These are phyloP conservation scores for Cylas formicarius DNA, from an alignment of 1,140 invertebrate species.

Conservation along the genomic window DNA sequence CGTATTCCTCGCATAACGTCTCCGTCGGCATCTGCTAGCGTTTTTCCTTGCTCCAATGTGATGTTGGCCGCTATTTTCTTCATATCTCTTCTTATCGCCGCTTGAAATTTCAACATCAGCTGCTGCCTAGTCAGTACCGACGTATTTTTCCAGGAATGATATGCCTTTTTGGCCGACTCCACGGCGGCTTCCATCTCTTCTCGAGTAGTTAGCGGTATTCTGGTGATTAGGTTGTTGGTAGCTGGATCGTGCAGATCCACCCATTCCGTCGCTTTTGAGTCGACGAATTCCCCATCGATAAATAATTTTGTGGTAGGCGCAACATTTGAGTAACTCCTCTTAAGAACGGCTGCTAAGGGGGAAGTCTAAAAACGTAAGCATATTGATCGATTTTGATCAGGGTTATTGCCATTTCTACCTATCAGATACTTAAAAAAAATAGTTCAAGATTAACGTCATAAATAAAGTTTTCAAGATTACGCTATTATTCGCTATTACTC, in stretches of 20 bases:
- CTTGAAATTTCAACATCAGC: constrained; percentile 83
- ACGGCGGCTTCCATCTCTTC: constrained; percentile 90
- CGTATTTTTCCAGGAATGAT: constrained; percentile 77
- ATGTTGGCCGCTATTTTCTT: constrained; percentile 87
- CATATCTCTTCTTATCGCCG: constrained; percentile 59
- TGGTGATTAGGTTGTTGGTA: constrained; percentile 74
- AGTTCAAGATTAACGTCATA: too few relatives aligned
- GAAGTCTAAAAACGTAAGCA: constrained; percentile 10
- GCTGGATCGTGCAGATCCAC: constrained; percentile 93
- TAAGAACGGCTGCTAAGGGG: constrained; percentile 13
- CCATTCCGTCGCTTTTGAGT: constrained; percentile 88
- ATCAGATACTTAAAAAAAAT: too few relatives aligned
- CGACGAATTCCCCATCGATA: constrained; percentile 91
- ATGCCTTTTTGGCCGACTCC: constrained; percentile 77
- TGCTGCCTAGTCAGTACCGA: constrained; percentile 92
- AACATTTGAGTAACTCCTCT: constrained; percentile 35
- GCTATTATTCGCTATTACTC: too few relatives aligned
- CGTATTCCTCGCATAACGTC: constrained; percentile 95
- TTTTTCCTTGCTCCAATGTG: constrained; percentile 97
- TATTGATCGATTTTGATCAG: too few relatives aligned
- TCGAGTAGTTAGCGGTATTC: constrained; percentile 86
- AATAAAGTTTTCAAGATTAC: too few relatives aligned
- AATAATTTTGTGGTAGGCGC: constrained; percentile 81
- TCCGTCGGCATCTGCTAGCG: constrained; percentile 92
- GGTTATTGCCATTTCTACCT: too few relatives aligned